These are phyloP conservation scores for Sclerodermus sp. DNA, from an alignment of 2,888 invertebrate genomes.

Conservation along the genomic window DNA sequence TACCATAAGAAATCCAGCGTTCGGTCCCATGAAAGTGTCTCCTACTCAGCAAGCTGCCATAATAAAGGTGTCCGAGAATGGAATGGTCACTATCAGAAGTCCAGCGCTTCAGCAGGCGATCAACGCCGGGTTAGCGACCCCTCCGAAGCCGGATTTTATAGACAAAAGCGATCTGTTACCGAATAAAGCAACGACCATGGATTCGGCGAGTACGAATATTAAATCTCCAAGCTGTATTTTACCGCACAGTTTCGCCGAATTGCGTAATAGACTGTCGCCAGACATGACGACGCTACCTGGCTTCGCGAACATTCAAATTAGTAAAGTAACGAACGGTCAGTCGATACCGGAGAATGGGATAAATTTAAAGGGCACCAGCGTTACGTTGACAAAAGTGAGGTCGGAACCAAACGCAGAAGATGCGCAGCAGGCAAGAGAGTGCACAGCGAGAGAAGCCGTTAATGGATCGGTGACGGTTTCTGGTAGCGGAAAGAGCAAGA, in stretches of 20 bases:
- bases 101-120: constrained; percentile 64
- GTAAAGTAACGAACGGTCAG: constrained; percentile 52
- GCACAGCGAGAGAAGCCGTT: constrained; percentile 36
- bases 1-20: constrained; percentile 78
- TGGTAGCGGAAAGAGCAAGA: constrained; percentile 43
- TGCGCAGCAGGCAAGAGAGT: constrained; percentile 27
- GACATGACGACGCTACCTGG: constrained; percentile 46
- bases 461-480: constrained; percentile 28
- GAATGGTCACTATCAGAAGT: constrained; percentile 84
- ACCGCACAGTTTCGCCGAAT: constrained; percentile 46
- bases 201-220: constrained; percentile 20
- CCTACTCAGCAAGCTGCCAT: constrained; percentile 66
- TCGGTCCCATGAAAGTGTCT: constrained; percentile 65
- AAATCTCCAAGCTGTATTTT: constrained; percentile 43
- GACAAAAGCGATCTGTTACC: constrained; percentile 46
- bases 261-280: constrained; percentile 41
- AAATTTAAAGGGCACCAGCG: constrained; percentile 52
- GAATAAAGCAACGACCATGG: constrained; percentile 20
- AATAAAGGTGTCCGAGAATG: constrained; percentile 69
- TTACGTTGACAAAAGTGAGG: constrained; percentile 52
- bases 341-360: constrained; percentile 54
- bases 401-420: constrained; percentile 15
- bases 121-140: constrained; percentile 52
- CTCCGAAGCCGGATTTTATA: constrained; percentile 53
- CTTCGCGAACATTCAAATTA: constrained; percentile 54